Percentiles rank a stretch among this genome's conserved stretches.
phyloP scores from a whole-genome alignment of 2,888 invertebrate species.

The Ophioninae sp. region DNA sequence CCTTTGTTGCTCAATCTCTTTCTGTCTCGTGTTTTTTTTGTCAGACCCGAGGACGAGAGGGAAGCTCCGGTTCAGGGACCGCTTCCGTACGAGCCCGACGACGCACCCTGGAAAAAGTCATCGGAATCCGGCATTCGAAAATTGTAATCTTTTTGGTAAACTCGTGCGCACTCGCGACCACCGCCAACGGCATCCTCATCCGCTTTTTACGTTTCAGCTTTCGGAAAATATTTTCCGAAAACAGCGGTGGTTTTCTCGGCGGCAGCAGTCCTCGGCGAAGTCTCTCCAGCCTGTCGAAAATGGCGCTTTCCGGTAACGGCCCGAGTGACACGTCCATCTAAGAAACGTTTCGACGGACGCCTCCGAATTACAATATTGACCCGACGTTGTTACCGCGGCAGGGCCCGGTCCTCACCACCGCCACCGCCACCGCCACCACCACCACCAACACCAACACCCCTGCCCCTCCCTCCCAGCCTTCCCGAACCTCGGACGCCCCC shows the following conservation, averaged over 20 bases:
- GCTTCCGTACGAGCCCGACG: slow-evolving; percentile 97
- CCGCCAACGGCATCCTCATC: background rate
- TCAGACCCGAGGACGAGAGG: slow-evolving; percentile 83
- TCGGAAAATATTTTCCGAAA: slow-evolving; percentile 94
- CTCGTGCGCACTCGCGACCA: background rate
- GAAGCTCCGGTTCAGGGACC: slow-evolving; percentile 98
- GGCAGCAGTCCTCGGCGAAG: slow-evolving; percentile 91
- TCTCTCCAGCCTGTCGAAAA: slow-evolving; percentile 90
- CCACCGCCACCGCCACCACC: too few species aligned
- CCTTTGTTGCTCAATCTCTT: slow-evolving; percentile 5
- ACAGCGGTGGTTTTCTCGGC: slow-evolving; percentile 84
- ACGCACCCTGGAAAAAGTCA: slow-evolving; percentile 95
- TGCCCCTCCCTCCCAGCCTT: too few species aligned
- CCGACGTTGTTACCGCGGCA: too few species aligned
- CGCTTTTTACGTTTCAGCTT: slow-evolving; percentile 84
- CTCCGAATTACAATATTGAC: background rate
- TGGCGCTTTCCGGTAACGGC: slow-evolving; percentile 83
- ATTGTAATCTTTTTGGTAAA: slow-evolving; percentile 86
- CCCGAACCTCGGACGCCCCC: background rate
- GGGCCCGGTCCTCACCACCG: too few species aligned
- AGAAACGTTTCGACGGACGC: slow-evolving; percentile 16
- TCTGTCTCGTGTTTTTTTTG: slow-evolving; percentile 39
- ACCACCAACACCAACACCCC: too few species aligned
- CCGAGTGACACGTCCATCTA: slow-evolving; percentile 74
- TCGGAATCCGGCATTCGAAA: slow-evolving; percentile 94